A percentile compares a stretch with the other conserved stretches of the same genome.
Conservation (phyloP, 2,888 invertebrate species). For the Chymomyza amoena region DNA sequence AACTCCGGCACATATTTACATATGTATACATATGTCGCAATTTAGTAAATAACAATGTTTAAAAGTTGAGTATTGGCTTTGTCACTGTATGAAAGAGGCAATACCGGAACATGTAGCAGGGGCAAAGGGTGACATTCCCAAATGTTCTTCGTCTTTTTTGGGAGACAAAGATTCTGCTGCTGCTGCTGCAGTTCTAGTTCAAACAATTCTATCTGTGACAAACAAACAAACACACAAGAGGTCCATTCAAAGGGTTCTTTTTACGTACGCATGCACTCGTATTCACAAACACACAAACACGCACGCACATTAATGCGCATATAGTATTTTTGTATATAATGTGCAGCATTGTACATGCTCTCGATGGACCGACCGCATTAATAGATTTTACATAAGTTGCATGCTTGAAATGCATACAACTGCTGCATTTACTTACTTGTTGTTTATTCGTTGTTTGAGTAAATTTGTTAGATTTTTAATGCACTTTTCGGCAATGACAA, state of each 20-base stretch:
- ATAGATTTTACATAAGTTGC: conserved; percentile 57
- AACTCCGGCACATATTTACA: no score
- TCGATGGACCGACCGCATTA: conserved; percentile 35
- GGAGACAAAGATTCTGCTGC: background rate
- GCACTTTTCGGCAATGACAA: conserved; percentile 57
- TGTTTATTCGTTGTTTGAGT: background rate
- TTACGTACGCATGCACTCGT: background rate
- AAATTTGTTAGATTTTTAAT: conserved; percentile 23
- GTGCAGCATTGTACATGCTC: conserved; percentile 50
- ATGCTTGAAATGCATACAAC: conserved; percentile 5
- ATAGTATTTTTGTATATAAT: conserved; percentile 18
- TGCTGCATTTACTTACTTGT: conserved; percentile 25
- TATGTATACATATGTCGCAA: no score
- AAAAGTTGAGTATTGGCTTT: no score
- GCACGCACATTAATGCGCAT: conserved; percentile 4
- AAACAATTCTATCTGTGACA: background rate
- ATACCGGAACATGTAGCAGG: no score
- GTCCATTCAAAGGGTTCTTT: background rate
- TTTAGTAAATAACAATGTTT: no score
- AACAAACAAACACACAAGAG: background rate
- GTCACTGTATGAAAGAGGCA: no score
- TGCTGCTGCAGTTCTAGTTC: background rate
- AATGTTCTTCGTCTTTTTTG: background rate
- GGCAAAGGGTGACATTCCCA: no score
- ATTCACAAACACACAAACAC: conserved; percentile 11